Base-by-base conservation (phyloP, 2,797 vertebrate species). In the Lophius americanus region DNA sequence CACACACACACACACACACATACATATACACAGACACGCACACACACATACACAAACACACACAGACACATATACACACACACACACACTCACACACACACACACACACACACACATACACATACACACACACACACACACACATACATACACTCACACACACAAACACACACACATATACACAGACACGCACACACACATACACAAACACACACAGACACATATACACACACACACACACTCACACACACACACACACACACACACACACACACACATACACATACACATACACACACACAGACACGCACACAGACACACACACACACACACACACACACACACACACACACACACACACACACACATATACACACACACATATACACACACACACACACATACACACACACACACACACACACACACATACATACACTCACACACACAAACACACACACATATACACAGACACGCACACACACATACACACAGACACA, bases 21-120 rank as follows among this genome's bases (percentile, higher is more conserved):
- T 32, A 32, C 10, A 89, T 88, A 23, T 38, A 84, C 64, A 77
- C 60, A 84, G 68, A 71, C 74, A 68, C 46, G 60, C 11, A 90
- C 88, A 23, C 23, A 23, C 23, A 2, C 23, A 7, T 38, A 38
- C 3, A 38, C 7, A 38, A 1, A 38, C 7, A 4, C 4, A 7
- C 37, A 4, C 37, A 4, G 4, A 7, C 7, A 38, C 37, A 38
- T 1, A 84, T 90, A 75, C 62, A 52, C 56, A 73, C 55, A 70
- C 66, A 87, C 84, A 47, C 12, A 39, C 10, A 10, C 49, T 50
- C 37, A 9, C 37, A 38, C 10, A 57, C 23, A 51, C 9, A 46
- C 36, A 23, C 1, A 2, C 42, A 67, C 78, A 93, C 92, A 9
- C 23, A 57, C 2, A 1, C 35, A 44, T 44, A 51, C 11, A 23